Percentiles rank a stretch among this genome's conserved stretches.
These are phyloP conservation scores for Chaetodon trifasciatus DNA, from an alignment of 2,797 vertebrate genomes.

Conservation along the genomic window DNA sequence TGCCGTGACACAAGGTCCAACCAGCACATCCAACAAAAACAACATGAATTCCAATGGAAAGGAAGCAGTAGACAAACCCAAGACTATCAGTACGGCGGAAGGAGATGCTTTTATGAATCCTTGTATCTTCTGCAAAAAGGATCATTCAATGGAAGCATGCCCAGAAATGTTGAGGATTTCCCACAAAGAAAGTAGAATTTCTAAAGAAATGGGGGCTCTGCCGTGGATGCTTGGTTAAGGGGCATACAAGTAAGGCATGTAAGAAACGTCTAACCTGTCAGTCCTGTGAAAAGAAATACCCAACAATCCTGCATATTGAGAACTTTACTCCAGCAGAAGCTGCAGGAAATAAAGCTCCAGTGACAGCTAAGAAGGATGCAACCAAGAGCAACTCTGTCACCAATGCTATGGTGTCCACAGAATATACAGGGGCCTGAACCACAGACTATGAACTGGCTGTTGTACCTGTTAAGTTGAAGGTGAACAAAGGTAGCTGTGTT, in stretches of 20 bases:
- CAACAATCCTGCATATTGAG: background rate
- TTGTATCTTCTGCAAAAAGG: background rate
- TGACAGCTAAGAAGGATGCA: too few relatives aligned
- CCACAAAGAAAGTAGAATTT: background rate
- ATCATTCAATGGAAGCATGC: background rate
- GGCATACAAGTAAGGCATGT: background rate
- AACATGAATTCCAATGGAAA: background rate
- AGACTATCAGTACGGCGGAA: background rate
- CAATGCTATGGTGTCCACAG: background rate
- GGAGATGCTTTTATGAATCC: background rate
- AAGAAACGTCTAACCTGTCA: background rate
- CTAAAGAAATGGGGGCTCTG: background rate
- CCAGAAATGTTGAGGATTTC: background rate
- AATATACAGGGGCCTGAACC: background rate
- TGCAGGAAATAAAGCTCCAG: too few relatives aligned
- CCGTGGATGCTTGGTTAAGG: background rate
- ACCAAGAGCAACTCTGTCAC: background rate
- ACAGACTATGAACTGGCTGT: background rate
- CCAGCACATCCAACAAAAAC: background rate
- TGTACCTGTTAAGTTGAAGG: background rate
- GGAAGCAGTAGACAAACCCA: background rate
- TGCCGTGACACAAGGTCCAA: background rate
- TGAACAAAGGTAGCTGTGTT: background rate
- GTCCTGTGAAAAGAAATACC: constrained; percentile 1
- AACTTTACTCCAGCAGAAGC: too few relatives aligned